Conservation (phyloP, 1,140 invertebrate species). For the Zelostemma sp. region DNA sequence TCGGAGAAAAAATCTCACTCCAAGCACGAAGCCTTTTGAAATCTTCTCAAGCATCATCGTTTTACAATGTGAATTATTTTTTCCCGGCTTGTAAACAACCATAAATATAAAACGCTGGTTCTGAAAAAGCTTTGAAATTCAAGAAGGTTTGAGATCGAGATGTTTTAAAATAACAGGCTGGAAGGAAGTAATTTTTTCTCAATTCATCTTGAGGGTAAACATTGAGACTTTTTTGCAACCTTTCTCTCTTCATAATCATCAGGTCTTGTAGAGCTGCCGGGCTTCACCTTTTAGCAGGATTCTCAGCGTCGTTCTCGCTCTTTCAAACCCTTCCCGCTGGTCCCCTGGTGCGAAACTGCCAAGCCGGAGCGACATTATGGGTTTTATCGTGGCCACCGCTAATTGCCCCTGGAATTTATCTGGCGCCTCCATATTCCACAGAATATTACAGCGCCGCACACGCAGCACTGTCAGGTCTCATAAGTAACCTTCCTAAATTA, state of each 20-base stretch:
- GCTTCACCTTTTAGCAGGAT: constrained; percentile 14
- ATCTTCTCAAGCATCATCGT: too few relatives aligned
- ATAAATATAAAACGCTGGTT: too few relatives aligned
- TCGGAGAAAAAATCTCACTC: too few relatives aligned
- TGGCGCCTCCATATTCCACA: constrained; percentile 54
- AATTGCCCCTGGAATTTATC: constrained; percentile 59
- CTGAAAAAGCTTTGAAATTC: too few relatives aligned
- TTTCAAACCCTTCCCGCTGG: constrained; percentile 14
- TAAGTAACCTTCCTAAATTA: constrained; percentile 59
- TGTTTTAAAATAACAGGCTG: too few relatives aligned
- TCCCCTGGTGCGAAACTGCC: constrained; percentile 15
- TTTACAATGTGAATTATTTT: too few relatives aligned
- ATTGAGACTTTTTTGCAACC: background rate
- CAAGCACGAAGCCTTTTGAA: too few relatives aligned
- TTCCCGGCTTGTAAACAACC: too few relatives aligned
- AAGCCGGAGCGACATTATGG: constrained; percentile 48
- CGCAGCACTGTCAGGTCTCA: constrained; percentile 30
- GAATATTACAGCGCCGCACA: constrained; percentile 44
- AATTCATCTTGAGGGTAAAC: too few relatives aligned
- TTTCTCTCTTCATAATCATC: background rate
- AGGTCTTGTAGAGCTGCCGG: constrained; percentile 2
- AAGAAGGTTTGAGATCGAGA: too few relatives aligned
- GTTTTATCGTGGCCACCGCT: constrained; percentile 56
- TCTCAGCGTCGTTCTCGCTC: constrained; percentile 18
- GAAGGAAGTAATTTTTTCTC: background rate